Percentiles rank a stretch among this genome's conserved stretches.
Conservation (phyloP, 1,140 invertebrate species). For the Drosophila biarmipes region DNA sequence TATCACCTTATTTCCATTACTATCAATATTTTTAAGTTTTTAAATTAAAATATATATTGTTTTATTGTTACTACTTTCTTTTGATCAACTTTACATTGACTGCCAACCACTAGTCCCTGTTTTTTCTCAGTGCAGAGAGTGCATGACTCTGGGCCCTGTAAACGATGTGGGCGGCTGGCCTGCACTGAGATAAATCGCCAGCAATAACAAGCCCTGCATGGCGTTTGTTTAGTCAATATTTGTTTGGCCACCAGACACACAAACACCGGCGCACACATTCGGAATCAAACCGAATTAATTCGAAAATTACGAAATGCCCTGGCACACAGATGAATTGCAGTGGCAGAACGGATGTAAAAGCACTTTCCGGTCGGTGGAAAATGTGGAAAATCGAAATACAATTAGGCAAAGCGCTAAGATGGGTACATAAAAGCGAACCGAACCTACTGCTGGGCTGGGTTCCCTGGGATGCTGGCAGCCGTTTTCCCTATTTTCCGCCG, state of each 20-base stretch:
- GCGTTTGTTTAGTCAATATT: conserved; percentile 79
- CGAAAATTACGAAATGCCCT: conserved; percentile 26
- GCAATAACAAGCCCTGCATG: conserved; percentile 55
- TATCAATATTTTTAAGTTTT: too few relatives aligned
- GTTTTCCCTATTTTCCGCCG: conserved; percentile 14
- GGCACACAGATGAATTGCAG: conserved; percentile 12
- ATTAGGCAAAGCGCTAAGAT: conserved; percentile 40
- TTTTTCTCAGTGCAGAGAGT: conserved; percentile 20
- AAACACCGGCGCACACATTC: conserved; percentile 11
- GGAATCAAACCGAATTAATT: conserved; percentile 13
- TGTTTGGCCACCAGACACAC: conserved; percentile 39
- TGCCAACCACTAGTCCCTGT: too few relatives aligned
- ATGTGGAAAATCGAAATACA: conserved; percentile 68
- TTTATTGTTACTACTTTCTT: too few relatives aligned
- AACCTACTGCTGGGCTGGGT: conserved; percentile 25
- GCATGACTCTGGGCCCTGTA: conserved; percentile 9
- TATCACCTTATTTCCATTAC: not conserved
- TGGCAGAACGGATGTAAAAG: conserved; percentile 1
- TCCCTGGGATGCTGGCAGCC: conserved; percentile 31
- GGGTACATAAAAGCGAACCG: conserved; percentile 42
- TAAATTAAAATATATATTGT: too few relatives aligned
- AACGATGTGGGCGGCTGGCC: conserved; percentile 31
- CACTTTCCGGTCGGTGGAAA: conserved; percentile 34
- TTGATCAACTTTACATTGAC: too few relatives aligned
- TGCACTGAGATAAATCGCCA: conserved; percentile 66